A percentile compares a stretch with the other conserved stretches of the same genome.
phyloP scores from a whole-genome alignment of 2,888 invertebrate genomes.

The Chalcosyrphus nemorum region DNA sequence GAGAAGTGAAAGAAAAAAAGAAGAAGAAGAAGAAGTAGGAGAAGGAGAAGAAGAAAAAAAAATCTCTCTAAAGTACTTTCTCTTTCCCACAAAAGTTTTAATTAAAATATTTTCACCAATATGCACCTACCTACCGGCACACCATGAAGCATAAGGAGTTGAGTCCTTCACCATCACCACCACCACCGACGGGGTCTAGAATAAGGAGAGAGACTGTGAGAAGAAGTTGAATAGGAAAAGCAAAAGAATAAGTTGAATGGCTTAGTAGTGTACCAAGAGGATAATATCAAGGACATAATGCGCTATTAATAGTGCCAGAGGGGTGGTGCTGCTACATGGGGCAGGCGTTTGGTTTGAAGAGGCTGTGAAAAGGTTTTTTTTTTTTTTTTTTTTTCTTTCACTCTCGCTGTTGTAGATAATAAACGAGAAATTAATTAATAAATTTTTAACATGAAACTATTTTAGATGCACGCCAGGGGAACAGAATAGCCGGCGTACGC shows the following conservation, averaged over 20 bases:
- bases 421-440: conserved; percentile 71
- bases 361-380: conserved; percentile 55
- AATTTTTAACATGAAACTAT: conserved; percentile 62
- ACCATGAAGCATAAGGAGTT: background rate
- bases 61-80: conserved; percentile 43
- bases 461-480: conserved; percentile 20
- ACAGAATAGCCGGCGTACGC: background rate
- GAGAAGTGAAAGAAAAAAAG: conserved; percentile 2
- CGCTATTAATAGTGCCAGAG: conserved; percentile 62
- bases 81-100: conserved; percentile 64
- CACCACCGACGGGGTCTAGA: conserved; percentile 2
- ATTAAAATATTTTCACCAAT: conserved; percentile 72
- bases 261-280: conserved; percentile 55
- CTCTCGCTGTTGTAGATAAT: conserved; percentile 40
- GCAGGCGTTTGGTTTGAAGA: conserved; percentile 19
- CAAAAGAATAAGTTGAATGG: conserved; percentile 66
- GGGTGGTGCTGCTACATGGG: background rate
- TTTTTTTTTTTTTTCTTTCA: background rate
- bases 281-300: conserved; percentile 71
- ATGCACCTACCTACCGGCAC: conserved; percentile 53
- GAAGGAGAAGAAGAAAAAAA: background rate
- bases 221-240: conserved; percentile 47
- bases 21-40: background rate
- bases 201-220: background rate
- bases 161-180: background rate